These are phyloP conservation scores for Euura lappo DNA, from an alignment of 1,140 invertebrate species.

Conservation along the genomic window DNA sequence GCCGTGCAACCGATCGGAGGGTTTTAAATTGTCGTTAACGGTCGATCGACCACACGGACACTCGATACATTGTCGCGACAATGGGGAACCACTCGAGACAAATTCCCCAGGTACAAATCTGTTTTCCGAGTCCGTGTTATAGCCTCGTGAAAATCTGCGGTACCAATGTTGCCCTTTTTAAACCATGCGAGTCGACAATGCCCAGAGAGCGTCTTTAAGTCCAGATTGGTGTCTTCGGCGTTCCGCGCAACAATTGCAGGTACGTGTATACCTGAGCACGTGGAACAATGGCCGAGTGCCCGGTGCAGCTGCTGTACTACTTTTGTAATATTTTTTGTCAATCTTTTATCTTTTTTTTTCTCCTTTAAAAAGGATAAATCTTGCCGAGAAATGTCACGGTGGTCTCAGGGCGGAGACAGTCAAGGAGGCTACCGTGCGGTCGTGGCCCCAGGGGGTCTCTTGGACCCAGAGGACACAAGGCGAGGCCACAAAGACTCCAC, in stretches of 20 bases:
- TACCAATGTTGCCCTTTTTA: not conserved
- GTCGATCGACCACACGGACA: not conserved
- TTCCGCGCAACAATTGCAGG: not conserved
- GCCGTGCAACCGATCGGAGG: too few relatives aligned
- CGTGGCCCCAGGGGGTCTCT: constrained; percentile 39
- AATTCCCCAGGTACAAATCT: constrained; percentile 28
- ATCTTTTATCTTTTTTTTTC: constrained; percentile 22
- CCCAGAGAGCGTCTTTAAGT: not conserved
- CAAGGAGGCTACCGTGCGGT: constrained; percentile 46
- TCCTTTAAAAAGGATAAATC: constrained; percentile 40
- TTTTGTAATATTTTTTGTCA: constrained; percentile 22
- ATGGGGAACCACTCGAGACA: not conserved
- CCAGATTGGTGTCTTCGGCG: not conserved
- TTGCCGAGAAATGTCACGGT: constrained; percentile 47
- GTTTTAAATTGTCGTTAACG: not conserved
- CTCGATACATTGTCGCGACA: not conserved
- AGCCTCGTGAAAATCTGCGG: not conserved
- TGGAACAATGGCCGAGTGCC: not conserved
- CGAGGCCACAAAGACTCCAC: not conserved
- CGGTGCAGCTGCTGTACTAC: not conserved
- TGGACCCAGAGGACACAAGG: not conserved
- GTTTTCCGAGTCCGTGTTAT: constrained; percentile 38
- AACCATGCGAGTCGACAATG: not conserved
- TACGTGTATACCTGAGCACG: not conserved
- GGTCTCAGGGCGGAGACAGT: constrained; percentile 47